These are phyloP conservation scores for Acrobasis suavella DNA, from an alignment of 2,888 invertebrate genomes.

Conservation along the genomic window DNA sequence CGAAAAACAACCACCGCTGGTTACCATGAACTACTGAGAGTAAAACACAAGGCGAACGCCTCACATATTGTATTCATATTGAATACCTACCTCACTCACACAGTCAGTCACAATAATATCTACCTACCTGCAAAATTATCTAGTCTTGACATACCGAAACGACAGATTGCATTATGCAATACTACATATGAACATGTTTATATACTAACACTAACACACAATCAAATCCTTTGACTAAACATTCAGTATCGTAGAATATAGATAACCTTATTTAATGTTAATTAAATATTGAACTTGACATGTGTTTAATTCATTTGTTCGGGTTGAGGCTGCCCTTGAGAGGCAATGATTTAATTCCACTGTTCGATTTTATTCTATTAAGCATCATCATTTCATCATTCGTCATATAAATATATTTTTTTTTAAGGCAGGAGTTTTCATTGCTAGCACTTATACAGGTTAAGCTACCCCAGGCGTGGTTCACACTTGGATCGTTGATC, in stretches of 20 bases:
- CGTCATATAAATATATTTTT: no score
- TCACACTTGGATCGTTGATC: no score
- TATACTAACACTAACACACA: slow-evolving; percentile 7
- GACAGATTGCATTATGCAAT: not conserved
- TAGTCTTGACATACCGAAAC: no score
- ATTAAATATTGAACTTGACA: slow-evolving; percentile 49
- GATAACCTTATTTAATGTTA: slow-evolving; percentile 49
- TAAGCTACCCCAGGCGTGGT: no score
- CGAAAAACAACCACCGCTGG: slow-evolving; percentile 2
- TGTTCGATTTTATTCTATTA: no score
- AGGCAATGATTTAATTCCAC: slow-evolving; percentile 29
- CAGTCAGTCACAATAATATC: no score
- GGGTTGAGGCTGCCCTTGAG: not conserved
- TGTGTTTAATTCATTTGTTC: slow-evolving; percentile 23
- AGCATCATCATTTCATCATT: no score
- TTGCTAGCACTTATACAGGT: no score
- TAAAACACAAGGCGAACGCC: slow-evolving; percentile 25
- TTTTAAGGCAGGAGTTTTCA: no score
- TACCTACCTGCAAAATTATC: no score
- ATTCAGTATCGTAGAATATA: slow-evolving; percentile 40
- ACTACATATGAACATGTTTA: not conserved
- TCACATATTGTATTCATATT: slow-evolving; percentile 19
- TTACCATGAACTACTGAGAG: slow-evolving; percentile 16
- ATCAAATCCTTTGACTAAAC: slow-evolving; percentile 22
- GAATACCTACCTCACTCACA: not conserved